These are phyloP conservation scores for Nymphalis polychloros DNA, from an alignment of 2,888 invertebrate species.

Conservation along the genomic window DNA sequence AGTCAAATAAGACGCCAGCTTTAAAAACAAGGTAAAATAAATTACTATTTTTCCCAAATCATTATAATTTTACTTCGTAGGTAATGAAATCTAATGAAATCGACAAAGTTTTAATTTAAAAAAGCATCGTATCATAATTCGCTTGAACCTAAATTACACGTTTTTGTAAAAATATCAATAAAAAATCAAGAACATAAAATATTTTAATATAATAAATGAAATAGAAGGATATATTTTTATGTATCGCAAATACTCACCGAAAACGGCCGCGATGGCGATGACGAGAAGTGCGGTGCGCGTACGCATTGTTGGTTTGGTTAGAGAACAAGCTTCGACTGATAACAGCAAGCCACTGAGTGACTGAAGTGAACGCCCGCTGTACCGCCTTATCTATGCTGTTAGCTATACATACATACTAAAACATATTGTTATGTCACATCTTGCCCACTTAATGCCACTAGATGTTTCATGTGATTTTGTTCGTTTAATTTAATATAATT, in stretches of 20 bases:
- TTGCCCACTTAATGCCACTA: no score
- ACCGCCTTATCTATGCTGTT: conserved; percentile 7
- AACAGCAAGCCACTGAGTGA: conserved; percentile 60
- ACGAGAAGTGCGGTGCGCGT: conserved; percentile 42
- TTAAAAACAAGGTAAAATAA: no score
- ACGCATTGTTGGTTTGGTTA: conserved; percentile 43
- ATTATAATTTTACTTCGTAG: no score
- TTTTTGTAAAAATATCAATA: no score
- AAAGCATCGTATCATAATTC: no score
- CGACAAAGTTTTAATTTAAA: no score
- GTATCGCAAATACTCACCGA: neutral
- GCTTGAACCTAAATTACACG: no score
- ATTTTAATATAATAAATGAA: neutral
- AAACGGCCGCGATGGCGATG: conserved; percentile 35
- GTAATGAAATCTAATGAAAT: no score
- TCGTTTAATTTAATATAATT: no score
- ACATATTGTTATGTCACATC: neutral
- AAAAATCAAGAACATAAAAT: no score
- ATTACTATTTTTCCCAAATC: no score
- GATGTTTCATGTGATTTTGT: neutral
- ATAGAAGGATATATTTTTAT: neutral
- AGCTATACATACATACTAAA: neutral
- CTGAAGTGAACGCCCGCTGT: conserved; percentile 65
- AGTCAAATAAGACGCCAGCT: no score
- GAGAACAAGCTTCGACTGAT: conserved; percentile 38